Evolutionary conservation across 92 coral and sea anemone species (phyloP).

Genomic region (Porites cylindrica): DNA sequence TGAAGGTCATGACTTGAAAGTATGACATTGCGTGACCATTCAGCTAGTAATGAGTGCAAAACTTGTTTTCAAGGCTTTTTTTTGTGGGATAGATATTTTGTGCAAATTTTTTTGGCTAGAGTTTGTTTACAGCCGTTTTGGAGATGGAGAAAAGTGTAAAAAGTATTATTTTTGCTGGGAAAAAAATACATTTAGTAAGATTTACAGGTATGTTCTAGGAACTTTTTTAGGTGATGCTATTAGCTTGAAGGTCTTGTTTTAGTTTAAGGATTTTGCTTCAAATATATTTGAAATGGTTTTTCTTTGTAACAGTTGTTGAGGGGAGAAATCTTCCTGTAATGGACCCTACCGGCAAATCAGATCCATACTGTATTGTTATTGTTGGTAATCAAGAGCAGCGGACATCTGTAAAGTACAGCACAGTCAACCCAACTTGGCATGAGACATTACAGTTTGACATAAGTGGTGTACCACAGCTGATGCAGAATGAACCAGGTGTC

Average conservation of each 20-base stretch:
- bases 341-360: conserved; percentile 98
- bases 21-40: too few species aligned
- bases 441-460: conserved; percentile 89
- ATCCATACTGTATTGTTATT: conserved; percentile 92
- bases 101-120: too few species aligned
- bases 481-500: conserved; percentile 80
- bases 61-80: too few species aligned
- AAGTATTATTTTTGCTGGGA: too few species aligned
- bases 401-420: conserved; percentile 83
- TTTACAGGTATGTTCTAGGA: not conserved
- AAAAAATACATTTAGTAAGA: too few species aligned
- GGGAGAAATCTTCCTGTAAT: conserved; percentile 91
- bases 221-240: not conserved
- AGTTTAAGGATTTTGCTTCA: not conserved
- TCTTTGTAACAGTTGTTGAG: conserved; percentile 67
- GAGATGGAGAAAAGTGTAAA: too few species aligned
- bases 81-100: too few species aligned
- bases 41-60: too few species aligned
- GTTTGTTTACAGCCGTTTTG: too few species aligned
- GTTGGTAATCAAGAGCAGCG: conserved; percentile 80
- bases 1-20: too few species aligned
- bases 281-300: not conserved
- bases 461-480: conserved; percentile 86
- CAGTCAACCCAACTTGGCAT: conserved; percentile 90
- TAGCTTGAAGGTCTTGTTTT: not conserved